Conservation (phyloP, 2,113 vertebrate genomes). For the Scatophagus argus region DNA sequence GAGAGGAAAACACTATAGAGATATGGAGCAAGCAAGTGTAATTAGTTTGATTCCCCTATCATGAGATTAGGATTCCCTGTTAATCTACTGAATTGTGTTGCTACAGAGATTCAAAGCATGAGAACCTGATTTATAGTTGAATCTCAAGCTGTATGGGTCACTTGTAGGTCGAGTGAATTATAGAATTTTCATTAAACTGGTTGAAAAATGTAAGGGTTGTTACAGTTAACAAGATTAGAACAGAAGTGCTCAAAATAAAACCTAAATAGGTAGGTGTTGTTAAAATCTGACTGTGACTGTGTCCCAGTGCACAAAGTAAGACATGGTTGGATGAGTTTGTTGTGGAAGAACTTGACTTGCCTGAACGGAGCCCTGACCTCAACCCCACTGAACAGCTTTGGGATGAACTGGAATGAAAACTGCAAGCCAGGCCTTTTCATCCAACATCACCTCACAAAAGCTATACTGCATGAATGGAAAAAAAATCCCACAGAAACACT, state of each 20-base stretch:
- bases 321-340: too few relatives aligned
- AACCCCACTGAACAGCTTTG: too few relatives aligned
- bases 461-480: too few relatives aligned
- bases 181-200: not conserved
- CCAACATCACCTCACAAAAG: too few relatives aligned
- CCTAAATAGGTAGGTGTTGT: not conserved
- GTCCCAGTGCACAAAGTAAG: too few relatives aligned
- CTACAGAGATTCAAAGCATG: slow-evolving; percentile 43
- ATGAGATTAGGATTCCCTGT: slow-evolving; percentile 49
- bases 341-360: not conserved
- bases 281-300: too few relatives aligned
- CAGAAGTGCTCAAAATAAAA: not conserved
- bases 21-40: slow-evolving; percentile 25
- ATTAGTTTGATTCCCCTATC: slow-evolving; percentile 60
- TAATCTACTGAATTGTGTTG: slow-evolving; percentile 51
- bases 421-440: too few relatives aligned
- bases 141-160: slow-evolving; percentile 52
- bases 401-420: too few relatives aligned
- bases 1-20: slow-evolving; percentile 10
- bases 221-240: not conserved
- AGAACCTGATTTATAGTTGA: slow-evolving; percentile 36
- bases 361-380: too few relatives aligned
- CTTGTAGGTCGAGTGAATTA: slow-evolving; percentile 20
- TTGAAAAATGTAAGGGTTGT: not conserved
- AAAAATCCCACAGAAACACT: too few relatives aligned